Evolutionary conservation across 2,797 vertebrate genomes (phyloP).

Genomic region (Schizopygopsis malacanthus): DNA sequence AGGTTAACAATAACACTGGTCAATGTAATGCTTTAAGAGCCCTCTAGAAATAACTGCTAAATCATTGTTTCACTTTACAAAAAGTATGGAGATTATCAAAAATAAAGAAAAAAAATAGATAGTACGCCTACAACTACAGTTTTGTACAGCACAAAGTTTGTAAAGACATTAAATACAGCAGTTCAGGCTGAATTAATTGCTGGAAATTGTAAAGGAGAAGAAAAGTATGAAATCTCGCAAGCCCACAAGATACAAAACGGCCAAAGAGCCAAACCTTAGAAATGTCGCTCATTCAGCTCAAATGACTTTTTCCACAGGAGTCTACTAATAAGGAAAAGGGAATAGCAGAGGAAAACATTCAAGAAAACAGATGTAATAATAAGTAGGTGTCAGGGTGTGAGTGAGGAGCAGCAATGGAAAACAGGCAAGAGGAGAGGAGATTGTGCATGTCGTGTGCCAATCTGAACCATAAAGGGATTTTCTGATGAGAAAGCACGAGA

Average conservation of each 20-base stretch:
- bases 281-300: background rate
- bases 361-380: conserved; percentile 7
- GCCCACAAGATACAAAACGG: background rate
- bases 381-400: conserved; percentile 19
- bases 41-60: background rate
- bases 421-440: conserved; percentile 20
- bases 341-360: background rate
- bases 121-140: background rate
- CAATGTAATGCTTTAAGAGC: background rate
- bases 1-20: background rate
- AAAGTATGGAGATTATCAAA: background rate
- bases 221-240: background rate
- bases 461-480: conserved; percentile 38
- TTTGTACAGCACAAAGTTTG: background rate
- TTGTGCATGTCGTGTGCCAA: conserved; percentile 25
- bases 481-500: conserved; percentile 14
- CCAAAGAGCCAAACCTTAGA: conserved; percentile 2
- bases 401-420: conserved; percentile 10
- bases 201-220: background rate
- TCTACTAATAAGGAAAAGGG: background rate
- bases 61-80: background rate
- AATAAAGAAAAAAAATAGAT: background rate
- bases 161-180: background rate
- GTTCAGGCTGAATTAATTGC: background rate
- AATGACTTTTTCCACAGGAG: conserved; percentile 28